phyloP scores from a whole-genome alignment of 2,888 invertebrate genomes.

The Lampropteryx suffumata region DNA sequence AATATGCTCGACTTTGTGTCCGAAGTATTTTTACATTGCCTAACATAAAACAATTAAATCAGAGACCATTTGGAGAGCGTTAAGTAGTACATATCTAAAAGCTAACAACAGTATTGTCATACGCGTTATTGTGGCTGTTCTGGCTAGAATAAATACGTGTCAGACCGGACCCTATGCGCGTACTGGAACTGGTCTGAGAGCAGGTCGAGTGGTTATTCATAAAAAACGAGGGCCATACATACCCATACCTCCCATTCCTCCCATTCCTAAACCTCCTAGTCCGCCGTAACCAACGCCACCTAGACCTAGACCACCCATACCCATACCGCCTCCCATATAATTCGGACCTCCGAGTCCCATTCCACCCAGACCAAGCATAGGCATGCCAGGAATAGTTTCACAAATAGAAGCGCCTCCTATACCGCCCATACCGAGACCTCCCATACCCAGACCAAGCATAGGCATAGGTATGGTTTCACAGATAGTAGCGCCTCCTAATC shows the following conservation, averaged over 20 bases:
- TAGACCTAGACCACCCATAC: constrained; percentile 8
- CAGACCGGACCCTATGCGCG: constrained; percentile 13
- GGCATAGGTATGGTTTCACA: constrained; percentile 21
- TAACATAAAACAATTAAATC: not conserved
- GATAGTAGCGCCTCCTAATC: constrained; percentile 13
- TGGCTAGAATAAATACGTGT: constrained; percentile 14
- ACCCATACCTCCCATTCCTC: not conserved
- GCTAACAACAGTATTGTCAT: not conserved
- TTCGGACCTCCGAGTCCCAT: constrained; percentile 6
- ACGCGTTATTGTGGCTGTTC: constrained; percentile 1
- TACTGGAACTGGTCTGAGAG: constrained; percentile 24
- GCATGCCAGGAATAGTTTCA: constrained; percentile 5
- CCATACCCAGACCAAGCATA: too few species aligned
- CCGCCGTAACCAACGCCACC: constrained; percentile 6
- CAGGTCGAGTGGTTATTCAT: constrained; percentile 38
- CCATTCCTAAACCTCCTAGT: constrained; percentile 10
- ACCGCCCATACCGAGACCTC: not conserved
- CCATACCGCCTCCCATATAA: not conserved
- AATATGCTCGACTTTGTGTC: not conserved
- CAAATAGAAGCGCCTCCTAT: not conserved
- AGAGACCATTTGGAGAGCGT: constrained; percentile 13
- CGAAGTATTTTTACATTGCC: constrained; percentile 11
- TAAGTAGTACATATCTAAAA: constrained; percentile 3
- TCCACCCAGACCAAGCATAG: constrained; percentile 4
- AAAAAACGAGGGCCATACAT: constrained; percentile 44